Percentiles rank a stretch among this genome's conserved stretches.
These are phyloP conservation scores for Calvadosia cruxmelitensis DNA, from an alignment of 30 jellyfish, hydroid and myxozoan species.

Conservation along the genomic window DNA sequence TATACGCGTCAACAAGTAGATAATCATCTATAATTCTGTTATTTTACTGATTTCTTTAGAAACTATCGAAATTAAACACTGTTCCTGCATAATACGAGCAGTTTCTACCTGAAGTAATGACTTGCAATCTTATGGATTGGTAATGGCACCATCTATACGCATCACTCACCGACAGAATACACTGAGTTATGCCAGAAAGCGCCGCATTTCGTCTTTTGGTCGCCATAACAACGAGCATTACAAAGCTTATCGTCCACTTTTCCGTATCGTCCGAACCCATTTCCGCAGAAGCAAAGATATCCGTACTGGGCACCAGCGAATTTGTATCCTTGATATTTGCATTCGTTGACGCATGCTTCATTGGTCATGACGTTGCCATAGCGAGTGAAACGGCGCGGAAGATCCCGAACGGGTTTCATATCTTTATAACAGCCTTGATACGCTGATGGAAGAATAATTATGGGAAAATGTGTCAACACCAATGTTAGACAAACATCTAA, in stretches of 20 bases:
- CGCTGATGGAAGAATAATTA: no score
- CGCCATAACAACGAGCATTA: constrained; percentile 69
- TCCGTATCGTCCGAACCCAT: constrained; percentile 88
- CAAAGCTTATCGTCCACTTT: constrained; percentile 55
- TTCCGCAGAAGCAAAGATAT: constrained; percentile 88
- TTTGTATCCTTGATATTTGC: constrained; percentile 77
- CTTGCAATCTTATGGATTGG: neutral
- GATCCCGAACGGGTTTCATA: constrained; percentile 76
- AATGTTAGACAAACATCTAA: no score
- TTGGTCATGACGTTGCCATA: constrained; percentile 62
- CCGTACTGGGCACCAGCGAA: constrained; percentile 91
- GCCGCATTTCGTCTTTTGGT: constrained; percentile 59
- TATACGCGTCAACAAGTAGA: no score
- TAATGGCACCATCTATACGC: neutral
- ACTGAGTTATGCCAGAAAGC: constrained; percentile 89
- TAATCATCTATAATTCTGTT: no score
- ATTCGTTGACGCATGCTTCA: constrained; percentile 83
- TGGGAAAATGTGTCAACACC: no score
- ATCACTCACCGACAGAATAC: constrained; percentile 54
- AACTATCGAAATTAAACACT: no score
- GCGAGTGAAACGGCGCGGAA: constrained; percentile 80
- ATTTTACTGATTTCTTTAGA: no score
- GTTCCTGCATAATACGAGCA: no score
- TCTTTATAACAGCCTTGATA: constrained; percentile 82
- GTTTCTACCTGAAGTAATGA: no score